Conservation (phyloP, 2,113 vertebrate species). For the Dasyornis broadbenti region DNA sequence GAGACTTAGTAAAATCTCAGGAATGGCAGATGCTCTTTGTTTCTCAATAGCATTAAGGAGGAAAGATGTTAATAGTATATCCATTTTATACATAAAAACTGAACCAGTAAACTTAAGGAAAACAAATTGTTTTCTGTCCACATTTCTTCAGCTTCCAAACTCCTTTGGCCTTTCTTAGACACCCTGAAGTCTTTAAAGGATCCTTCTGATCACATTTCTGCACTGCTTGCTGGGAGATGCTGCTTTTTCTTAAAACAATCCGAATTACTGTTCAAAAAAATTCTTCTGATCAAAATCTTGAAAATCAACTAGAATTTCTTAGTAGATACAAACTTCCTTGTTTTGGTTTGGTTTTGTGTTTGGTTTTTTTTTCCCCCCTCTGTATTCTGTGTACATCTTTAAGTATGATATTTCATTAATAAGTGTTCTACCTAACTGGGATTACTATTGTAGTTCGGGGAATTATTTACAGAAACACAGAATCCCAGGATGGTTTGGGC, state of each 20-base stretch:
- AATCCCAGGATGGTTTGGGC: neutral
- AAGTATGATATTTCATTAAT: neutral
- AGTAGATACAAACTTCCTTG: neutral
- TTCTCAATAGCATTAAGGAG: neutral
- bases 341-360: neutral
- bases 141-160: neutral
- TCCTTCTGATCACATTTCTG: neutral
- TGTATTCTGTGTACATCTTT: neutral
- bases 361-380: no score
- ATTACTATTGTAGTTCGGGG: no score
- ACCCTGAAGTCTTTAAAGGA: neutral
- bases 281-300: neutral
- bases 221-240: neutral
- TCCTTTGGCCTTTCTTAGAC: neutral
- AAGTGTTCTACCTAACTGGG: neutral
- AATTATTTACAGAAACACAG: no score
- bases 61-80: neutral
- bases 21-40: neutral
- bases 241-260: neutral
- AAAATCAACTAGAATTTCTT: neutral
- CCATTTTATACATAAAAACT: neutral
- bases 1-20: neutral
- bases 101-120: neutral
- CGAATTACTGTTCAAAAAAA: fast-evolving
- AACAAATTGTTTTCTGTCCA: neutral